Conservation (phyloP, 2,113 vertebrate genomes). For the Recurvirostra avosetta region DNA sequence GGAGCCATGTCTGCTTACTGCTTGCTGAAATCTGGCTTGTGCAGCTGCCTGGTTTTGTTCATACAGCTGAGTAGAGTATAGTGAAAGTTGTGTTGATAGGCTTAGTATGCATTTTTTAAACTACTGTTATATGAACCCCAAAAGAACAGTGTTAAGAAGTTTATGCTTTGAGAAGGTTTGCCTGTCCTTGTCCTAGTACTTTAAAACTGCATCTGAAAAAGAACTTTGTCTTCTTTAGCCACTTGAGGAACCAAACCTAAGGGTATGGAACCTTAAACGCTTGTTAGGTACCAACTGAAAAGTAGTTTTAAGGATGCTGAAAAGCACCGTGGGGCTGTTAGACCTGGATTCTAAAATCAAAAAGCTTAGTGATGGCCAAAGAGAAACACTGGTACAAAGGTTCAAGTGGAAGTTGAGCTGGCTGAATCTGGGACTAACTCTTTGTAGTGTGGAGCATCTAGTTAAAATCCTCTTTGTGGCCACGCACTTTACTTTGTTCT, state of each 20-base stretch:
- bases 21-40: background rate
- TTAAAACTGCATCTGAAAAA: background rate
- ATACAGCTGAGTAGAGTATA: background rate
- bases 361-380: background rate
- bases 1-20: background rate
- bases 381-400: background rate
- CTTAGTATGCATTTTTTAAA: background rate
- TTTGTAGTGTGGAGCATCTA: background rate
- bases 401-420: background rate
- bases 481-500: background rate
- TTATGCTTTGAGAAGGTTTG: background rate
- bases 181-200: background rate
- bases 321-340: background rate
- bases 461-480: background rate
- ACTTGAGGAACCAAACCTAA: background rate
- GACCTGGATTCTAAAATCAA: background rate
- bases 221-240: background rate
- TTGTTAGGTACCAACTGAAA: background rate
- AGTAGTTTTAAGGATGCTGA: background rate
- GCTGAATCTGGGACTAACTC: background rate
- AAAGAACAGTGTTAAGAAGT: background rate
- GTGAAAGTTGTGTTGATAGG: background rate
- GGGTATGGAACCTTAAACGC: background rate
- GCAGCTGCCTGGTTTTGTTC: background rate
- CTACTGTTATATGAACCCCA: background rate